These are phyloP conservation scores for Agrypnus murinus DNA, from an alignment of 2,888 invertebrate species.

Conservation along the genomic window DNA sequence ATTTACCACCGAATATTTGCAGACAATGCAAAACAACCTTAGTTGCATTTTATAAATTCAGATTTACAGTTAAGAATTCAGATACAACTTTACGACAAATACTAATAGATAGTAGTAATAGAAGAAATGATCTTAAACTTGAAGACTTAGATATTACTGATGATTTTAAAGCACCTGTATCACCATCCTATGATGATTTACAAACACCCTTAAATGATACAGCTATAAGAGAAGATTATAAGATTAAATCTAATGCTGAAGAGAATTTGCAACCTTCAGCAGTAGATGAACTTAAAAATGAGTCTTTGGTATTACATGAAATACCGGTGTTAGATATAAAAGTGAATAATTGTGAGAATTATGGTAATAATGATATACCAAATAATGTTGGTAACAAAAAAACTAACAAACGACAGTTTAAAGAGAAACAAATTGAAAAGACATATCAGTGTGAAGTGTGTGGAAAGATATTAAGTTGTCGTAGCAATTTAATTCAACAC, in stretches of 20 bases:
- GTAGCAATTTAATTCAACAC: constrained; percentile 60
- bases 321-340: constrained; percentile 2
- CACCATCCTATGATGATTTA: neutral
- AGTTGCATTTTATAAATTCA: constrained; percentile 58
- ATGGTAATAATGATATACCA: neutral
- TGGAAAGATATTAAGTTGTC: constrained; percentile 58
- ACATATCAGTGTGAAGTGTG: constrained; percentile 61
- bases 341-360: neutral
- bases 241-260: neutral
- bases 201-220: neutral
- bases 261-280: neutral
- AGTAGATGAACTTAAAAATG: neutral
- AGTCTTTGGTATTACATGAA: constrained; percentile 5
- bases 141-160: neutral
- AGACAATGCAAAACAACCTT: constrained; percentile 57
- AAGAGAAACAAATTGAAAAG: constrained; percentile 13
- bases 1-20: constrained; percentile 59
- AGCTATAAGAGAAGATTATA: neutral
- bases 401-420: constrained; percentile 2
- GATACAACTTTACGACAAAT: constrained; percentile 54
- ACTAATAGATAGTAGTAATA: neutral
- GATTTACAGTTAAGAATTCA: constrained; percentile 53
- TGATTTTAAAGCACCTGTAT: too few species aligned
- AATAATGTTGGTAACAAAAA: neutral
- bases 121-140: neutral